A percentile compares a stretch with the other conserved stretches of the same genome.
Conservation (phyloP, 2,113 vertebrate species). For the Sphaerodactylus townsendi region DNA sequence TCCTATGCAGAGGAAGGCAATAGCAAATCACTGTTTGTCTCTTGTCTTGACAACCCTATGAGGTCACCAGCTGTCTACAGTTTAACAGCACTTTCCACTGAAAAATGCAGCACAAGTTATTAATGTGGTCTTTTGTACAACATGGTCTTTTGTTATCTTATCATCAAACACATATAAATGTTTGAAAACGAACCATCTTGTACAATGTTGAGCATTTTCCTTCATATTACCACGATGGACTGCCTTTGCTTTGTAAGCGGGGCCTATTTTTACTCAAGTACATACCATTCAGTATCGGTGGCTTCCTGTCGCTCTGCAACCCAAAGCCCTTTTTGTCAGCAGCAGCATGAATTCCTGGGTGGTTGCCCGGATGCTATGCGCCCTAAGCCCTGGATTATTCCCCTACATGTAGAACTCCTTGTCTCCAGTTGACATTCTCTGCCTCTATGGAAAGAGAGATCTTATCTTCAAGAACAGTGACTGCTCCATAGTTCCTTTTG, state of each 20-base stretch:
- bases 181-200: background rate
- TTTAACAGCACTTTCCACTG: too few relatives aligned
- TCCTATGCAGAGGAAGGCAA: too few relatives aligned
- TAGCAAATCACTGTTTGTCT: too few relatives aligned
- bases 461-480: background rate
- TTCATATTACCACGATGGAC: background rate
- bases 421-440: background rate
- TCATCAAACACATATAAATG: background rate
- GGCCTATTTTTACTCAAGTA: background rate
- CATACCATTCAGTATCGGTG: background rate
- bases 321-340: background rate
- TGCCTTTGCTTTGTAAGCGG: background rate
- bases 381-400: background rate
- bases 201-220: background rate
- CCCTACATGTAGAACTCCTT: background rate
- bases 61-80: too few relatives aligned
- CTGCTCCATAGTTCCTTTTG: background rate
- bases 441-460: background rate
- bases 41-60: too few relatives aligned
- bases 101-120: background rate
- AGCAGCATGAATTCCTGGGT: background rate
- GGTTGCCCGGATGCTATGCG: background rate
- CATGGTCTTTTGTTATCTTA: too few relatives aligned
- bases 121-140: background rate
- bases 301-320: background rate